Percentiles rank a stretch among this genome's conserved stretches.
Conservation (phyloP, 2,797 vertebrate genomes). For the Fundulus diaphanus region DNA sequence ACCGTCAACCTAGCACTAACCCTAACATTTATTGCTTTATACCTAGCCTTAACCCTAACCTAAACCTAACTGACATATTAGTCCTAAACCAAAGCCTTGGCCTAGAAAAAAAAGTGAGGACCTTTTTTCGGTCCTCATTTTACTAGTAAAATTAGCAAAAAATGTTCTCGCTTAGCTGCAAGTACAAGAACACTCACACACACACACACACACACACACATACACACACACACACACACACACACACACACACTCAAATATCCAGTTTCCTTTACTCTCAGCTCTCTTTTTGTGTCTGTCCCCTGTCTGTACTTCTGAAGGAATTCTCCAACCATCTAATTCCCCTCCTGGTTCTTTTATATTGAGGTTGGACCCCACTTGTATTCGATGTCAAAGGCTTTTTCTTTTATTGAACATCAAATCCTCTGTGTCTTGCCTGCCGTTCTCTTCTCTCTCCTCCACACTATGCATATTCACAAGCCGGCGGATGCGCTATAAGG, state of each 20-base stretch:
- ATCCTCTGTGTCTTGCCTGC: conserved; percentile 80
- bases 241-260: conserved; percentile 65
- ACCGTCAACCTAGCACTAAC: no score
- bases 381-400: conserved; percentile 85
- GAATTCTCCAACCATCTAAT: conserved; percentile 84
- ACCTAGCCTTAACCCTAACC: no score
- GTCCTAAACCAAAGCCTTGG: no score
- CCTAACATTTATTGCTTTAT: no score
- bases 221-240: conserved; percentile 39
- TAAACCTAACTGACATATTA: no score
- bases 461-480: conserved; percentile 82
- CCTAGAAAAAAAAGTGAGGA: no score
- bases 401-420: conserved; percentile 86
- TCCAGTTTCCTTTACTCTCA: conserved; percentile 70
- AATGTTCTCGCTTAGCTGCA: no score
- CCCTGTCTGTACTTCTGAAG: conserved; percentile 80
- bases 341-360: conserved; percentile 83
- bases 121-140: no score
- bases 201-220: no score
- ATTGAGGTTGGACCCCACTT: conserved; percentile 81
- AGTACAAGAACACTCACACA: no score
- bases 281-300: conserved; percentile 71
- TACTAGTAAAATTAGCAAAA: no score
- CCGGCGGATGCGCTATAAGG: conserved; percentile 59
- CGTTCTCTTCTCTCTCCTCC: conserved; percentile 67